A percentile compares a stretch with the other conserved stretches of the same genome.
These are phyloP conservation scores for Pontoporia blainvillei DNA, from an alignment of 2,113 vertebrate species.

Conservation along the genomic window DNA sequence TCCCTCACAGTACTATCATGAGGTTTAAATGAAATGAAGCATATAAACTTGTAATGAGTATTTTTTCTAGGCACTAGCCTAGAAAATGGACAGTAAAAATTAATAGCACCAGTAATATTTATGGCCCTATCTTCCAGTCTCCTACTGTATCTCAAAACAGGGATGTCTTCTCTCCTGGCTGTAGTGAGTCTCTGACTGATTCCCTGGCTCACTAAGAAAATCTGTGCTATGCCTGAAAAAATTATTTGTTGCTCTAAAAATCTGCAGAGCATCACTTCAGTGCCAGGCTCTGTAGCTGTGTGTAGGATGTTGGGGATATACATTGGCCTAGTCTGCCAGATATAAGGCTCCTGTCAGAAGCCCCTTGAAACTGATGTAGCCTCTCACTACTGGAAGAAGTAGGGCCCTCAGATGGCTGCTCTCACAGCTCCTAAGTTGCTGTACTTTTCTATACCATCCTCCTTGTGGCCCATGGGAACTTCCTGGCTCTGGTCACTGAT, in stretches of 20 bases:
- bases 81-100: not conserved
- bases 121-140: not conserved
- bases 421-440: not conserved
- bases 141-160: not conserved
- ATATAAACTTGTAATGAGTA: not conserved
- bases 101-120: not conserved
- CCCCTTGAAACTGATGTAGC: not conserved
- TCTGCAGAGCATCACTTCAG: too few relatives aligned
- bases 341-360: not conserved
- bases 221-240: not conserved
- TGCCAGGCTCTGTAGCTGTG: not conserved
- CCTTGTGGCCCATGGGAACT: not conserved
- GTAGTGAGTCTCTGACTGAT: not conserved
- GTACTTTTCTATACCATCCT: not conserved
- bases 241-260: not conserved
- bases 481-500: not conserved
- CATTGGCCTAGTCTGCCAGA: not conserved
- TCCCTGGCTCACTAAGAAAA: not conserved
- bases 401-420: not conserved
- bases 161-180: not conserved
- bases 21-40: conserved; percentile 19
- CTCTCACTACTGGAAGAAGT: not conserved
- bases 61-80: not conserved
- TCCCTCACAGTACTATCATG: not conserved
- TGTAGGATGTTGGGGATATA: too few relatives aligned